Evolutionary conservation across 2,113 vertebrate species (phyloP).

Genomic region (Dasyprocta punctata): DNA sequence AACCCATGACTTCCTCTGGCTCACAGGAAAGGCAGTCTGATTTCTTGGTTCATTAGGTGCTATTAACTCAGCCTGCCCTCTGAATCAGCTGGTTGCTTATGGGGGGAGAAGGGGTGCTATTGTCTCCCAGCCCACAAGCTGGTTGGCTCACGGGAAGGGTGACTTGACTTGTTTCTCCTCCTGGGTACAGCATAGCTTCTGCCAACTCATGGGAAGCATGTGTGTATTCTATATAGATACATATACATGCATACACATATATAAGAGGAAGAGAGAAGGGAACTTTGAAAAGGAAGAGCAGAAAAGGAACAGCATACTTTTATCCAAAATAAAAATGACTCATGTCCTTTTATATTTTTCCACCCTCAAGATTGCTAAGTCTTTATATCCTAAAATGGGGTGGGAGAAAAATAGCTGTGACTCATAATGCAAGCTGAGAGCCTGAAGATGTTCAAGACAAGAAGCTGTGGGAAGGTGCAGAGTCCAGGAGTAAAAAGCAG

Average conservation of each 20-base stretch:
- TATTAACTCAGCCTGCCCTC: too few relatives aligned
- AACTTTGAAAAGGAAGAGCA: conserved; percentile 49
- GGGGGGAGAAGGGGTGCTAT: too few relatives aligned
- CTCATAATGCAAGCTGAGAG: not conserved
- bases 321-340: conserved; percentile 29
- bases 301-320: conserved; percentile 8
- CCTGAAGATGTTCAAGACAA: conserved; percentile 37
- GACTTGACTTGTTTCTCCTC: too few relatives aligned
- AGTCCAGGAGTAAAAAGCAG: not conserved
- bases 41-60: too few relatives aligned
- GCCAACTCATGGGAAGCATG: too few relatives aligned
- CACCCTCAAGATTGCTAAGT: not conserved
- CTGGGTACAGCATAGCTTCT: too few relatives aligned
- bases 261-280: not conserved
- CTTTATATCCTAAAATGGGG: not conserved
- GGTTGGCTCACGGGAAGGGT: too few relatives aligned
- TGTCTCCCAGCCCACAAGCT: too few relatives aligned
- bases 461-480: not conserved
- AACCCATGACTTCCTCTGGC: too few relatives aligned
- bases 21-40: too few relatives aligned
- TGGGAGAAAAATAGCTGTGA: conserved; percentile 11
- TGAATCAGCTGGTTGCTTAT: too few relatives aligned
- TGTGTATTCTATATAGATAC: not conserved
- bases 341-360: not conserved
- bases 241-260: not conserved